Evolutionary conservation across 2,888 invertebrate genomes (phyloP).

Genomic region (Copidosoma aretas): DNA sequence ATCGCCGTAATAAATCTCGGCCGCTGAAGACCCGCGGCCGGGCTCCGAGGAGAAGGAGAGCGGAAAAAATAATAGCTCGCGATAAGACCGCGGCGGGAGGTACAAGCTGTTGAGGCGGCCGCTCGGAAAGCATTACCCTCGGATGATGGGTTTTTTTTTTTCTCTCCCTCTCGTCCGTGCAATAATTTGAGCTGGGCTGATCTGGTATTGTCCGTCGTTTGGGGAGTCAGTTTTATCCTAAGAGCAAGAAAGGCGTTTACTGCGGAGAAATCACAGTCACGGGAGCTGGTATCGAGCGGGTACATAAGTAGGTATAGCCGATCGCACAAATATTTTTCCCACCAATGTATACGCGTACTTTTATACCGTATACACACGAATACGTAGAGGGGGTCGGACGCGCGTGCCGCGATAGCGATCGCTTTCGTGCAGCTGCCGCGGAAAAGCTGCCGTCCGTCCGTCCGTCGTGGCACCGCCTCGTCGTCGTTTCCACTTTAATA

Average conservation of each 20-base stretch:
- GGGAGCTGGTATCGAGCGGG: too few species aligned
- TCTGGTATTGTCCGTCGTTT: too few species aligned
- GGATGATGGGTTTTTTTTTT: too few species aligned
- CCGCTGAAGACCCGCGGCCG: not conserved
- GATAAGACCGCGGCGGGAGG: not conserved
- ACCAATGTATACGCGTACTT: not conserved
- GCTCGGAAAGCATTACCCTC: too few species aligned
- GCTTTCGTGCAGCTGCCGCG: not conserved
- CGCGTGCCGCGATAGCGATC: constrained; percentile 4
- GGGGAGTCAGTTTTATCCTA: too few species aligned
- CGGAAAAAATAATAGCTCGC: not conserved
- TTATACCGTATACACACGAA: not conserved
- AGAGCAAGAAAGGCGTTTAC: too few species aligned
- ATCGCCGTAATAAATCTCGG: constrained; percentile 31
- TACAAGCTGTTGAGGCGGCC: not conserved
- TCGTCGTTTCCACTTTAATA: constrained; percentile 28
- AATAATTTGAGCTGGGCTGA: too few species aligned
- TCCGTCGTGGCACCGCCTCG: too few species aligned
- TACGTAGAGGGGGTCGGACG: not conserved
- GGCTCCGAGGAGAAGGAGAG: not conserved
- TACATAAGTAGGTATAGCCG: too few species aligned
- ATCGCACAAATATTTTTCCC: too few species aligned
- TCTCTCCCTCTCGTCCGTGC: too few species aligned
- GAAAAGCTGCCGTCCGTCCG: constrained; percentile 4
- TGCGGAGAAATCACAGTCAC: too few species aligned